Conservation (phyloP, 2,113 vertebrate species). For the Empidonax alnorum region DNA sequence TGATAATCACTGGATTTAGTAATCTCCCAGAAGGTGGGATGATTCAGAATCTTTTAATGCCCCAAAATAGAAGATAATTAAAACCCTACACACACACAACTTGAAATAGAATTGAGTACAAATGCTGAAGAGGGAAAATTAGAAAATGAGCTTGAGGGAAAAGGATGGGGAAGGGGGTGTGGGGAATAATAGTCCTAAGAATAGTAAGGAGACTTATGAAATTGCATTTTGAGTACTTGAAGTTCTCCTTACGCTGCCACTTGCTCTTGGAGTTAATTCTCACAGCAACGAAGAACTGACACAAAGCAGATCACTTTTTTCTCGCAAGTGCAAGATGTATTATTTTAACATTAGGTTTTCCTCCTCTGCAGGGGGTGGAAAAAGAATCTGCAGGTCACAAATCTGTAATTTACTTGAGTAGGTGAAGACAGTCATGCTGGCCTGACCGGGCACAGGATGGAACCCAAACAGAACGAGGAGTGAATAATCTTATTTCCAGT, state of each 20-base stretch:
- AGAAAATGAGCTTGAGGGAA: conserved; percentile 13
- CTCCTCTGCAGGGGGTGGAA: not conserved
- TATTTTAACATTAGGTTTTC: not conserved
- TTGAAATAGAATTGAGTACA: conserved; percentile 30
- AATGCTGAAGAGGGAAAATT: not conserved
- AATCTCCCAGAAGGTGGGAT: conserved; percentile 60
- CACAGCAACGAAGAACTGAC: not conserved
- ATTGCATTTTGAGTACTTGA: not conserved
- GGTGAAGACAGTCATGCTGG: not conserved
- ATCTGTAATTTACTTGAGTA: not conserved
- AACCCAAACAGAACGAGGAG: not conserved
- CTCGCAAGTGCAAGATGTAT: not conserved
- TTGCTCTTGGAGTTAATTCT: not conserved
- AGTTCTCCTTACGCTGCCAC: not conserved
- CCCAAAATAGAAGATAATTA: conserved; percentile 53
- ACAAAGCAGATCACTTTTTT: not conserved
- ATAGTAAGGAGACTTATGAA: not conserved
- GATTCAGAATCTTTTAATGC: conserved; percentile 47
- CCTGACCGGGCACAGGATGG: not conserved
- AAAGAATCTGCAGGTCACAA: not conserved
- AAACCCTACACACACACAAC: not conserved
- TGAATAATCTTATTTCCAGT: not conserved
- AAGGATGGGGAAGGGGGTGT: not conserved
- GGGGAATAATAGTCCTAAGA: not conserved
- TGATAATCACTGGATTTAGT: conserved; percentile 48